Conservation (phyloP, 2,113 vertebrate species). For the Myotis davidii region DNA sequence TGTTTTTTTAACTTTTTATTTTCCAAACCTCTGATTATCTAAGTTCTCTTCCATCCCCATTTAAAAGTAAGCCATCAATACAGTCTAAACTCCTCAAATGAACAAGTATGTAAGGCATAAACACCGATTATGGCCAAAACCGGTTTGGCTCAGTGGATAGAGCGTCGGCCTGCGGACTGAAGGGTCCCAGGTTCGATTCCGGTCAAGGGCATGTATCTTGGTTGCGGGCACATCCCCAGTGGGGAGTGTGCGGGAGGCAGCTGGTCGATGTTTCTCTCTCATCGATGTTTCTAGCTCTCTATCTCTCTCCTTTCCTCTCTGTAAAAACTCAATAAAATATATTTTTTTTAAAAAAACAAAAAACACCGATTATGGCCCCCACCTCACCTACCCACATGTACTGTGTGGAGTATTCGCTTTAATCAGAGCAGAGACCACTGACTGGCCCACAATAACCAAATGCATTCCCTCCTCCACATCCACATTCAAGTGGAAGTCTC, state of each 20-base stretch:
- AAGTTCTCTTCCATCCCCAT: not conserved
- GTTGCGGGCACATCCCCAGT: too few relatives aligned
- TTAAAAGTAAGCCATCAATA: not conserved
- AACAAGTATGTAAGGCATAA: not conserved
- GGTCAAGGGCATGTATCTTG: too few relatives aligned
- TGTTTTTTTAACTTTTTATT: not conserved
- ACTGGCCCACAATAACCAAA: not conserved
- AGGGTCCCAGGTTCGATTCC: too few relatives aligned
- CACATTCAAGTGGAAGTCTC: not conserved
- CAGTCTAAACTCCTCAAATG: not conserved
- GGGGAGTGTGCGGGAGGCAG: too few relatives aligned
- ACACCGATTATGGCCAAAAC: rapidly evolving
- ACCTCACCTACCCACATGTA: too few relatives aligned
- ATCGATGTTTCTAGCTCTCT: too few relatives aligned
- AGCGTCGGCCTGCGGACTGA: too few relatives aligned
- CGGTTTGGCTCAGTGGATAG: too few relatives aligned
- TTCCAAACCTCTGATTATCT: not conserved
- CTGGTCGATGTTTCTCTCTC: too few relatives aligned
- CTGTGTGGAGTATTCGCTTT: not conserved
- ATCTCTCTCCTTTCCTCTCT: too few relatives aligned
- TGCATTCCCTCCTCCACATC: not conserved
- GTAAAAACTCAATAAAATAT: too few relatives aligned
- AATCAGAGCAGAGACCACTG: not conserved
- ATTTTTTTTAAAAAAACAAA: too few relatives aligned
- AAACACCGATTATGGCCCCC: rapidly evolving